Evolutionary conservation across 2,888 invertebrate genomes (phyloP), one percentile per base, ranked within the genome.

Genomic region (Leptopilina syphax): DNA sequence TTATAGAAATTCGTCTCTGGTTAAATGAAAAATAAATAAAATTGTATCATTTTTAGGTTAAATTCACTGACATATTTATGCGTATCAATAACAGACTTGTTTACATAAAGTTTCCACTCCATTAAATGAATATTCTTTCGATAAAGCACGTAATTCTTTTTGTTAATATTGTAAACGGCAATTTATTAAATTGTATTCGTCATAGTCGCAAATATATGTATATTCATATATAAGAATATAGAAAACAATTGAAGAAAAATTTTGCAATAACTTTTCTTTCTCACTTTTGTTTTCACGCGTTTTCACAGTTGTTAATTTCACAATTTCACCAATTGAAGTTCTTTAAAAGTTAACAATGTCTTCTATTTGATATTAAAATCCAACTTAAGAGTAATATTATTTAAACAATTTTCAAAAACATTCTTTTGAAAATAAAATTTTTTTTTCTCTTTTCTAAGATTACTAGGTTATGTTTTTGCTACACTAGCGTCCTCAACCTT

Each of bases 11-110:
- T 50, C 73, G 78, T 73, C 41, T 67, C 57, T 44, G 7, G 44
- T 82, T 78, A 81, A 82, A 54, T 76, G 50, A 7, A 76, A 77
- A 76, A 76, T 65, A 77, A n/a, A 27, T 8, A 12, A 27, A 34
- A 41, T 24, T 27, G 9, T 18, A 41, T 57, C 41, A 54, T 73
- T 79, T 73, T 63, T 24, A 76, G 77, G 79, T 77, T 77, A 80
- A 6, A 65, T 66, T 78, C 44, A 34, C 41, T 65, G 12, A 76
- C 7, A 65, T 8, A n/a, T 13, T 13, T 24, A 70, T 27, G 1
- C 27, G 7, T 57, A 27, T 57, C 4, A 34, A 34, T 13, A 0
- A 57, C 27, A 54, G 13, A 70, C 12, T 54, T 57, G n/a, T 27
- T 73, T 7, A 57, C 12, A 34, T 5, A 34, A 63, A n/a, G 2